Percentiles rank a stretch among this genome's conserved stretches.
Conservation (phyloP, 2,888 invertebrate species). For the Cyclophora punctaria region DNA sequence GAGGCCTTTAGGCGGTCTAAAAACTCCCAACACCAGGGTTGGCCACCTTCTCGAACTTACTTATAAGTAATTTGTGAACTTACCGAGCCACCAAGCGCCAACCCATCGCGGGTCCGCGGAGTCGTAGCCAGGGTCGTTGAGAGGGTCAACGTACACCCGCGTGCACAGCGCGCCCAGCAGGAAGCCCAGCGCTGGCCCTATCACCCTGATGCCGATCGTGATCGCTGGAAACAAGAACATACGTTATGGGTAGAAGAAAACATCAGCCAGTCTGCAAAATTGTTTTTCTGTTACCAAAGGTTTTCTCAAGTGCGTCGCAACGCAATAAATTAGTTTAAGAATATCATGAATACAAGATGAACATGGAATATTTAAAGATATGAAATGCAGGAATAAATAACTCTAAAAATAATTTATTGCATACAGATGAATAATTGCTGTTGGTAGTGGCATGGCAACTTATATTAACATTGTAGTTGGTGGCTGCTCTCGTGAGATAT, state of each 20-base stretch:
- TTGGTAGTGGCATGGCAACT: not conserved
- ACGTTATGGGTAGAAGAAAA: too few species aligned
- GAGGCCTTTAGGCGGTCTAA: too few species aligned
- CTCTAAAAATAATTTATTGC: not conserved
- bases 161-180: conserved; percentile 93
- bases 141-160: conserved; percentile 88
- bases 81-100: conserved; percentile 98
- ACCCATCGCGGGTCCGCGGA: conserved; percentile 92
- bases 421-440: conserved; percentile 4
- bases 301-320: not conserved
- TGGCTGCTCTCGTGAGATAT: conserved; percentile 23
- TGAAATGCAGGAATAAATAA: not conserved
- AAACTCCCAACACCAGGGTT: too few species aligned
- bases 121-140: conserved; percentile 82
- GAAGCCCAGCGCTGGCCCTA: conserved; percentile 93
- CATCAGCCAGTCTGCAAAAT: too few species aligned
- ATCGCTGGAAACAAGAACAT: conserved; percentile 77
- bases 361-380: too few species aligned
- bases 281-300: too few species aligned
- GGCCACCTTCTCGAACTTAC: too few species aligned
- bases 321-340: not conserved
- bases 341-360: not conserved
- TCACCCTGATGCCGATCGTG: conserved; percentile 91
- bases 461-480: conserved; percentile 12
- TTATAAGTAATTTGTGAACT: conserved; percentile 35